Conservation (phyloP, 2,888 invertebrate species). For the Ormyrus labotus region DNA sequence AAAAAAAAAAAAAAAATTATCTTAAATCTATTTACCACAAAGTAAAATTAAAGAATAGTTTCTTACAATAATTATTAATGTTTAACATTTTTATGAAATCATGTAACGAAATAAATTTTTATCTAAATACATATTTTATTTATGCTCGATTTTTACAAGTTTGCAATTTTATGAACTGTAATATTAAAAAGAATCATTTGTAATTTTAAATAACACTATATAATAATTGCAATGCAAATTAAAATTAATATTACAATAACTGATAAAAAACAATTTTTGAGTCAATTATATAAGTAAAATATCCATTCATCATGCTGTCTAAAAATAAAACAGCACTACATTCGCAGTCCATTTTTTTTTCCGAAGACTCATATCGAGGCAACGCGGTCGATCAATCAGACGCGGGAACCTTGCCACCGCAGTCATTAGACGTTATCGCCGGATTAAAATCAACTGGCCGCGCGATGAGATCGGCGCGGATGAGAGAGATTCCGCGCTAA, state of each 20-base stretch:
- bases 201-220: too few species aligned
- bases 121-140: background rate
- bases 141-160: too few species aligned
- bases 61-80: too few species aligned
- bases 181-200: too few species aligned
- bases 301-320: background rate
- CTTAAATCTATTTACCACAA: too few species aligned
- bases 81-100: too few species aligned
- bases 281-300: background rate
- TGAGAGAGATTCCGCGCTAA: slow-evolving; percentile 37
- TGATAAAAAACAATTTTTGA: background rate
- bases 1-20: too few species aligned
- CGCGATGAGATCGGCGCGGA: slow-evolving; percentile 5
- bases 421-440: slow-evolving; percentile 36
- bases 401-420: slow-evolving; percentile 24
- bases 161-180: too few species aligned
- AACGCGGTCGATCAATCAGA: slow-evolving; percentile 37
- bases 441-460: slow-evolving; percentile 38
- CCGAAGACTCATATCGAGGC: too few species aligned
- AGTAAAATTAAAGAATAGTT: too few species aligned
- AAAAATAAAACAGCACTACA: background rate
- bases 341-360: background rate
- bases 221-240: background rate
- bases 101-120: background rate
- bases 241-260: background rate